Percentiles rank a stretch among this genome's conserved stretches.
phyloP scores from a whole-genome alignment of 2,888 invertebrate genomes.

The Idaea aversata region DNA sequence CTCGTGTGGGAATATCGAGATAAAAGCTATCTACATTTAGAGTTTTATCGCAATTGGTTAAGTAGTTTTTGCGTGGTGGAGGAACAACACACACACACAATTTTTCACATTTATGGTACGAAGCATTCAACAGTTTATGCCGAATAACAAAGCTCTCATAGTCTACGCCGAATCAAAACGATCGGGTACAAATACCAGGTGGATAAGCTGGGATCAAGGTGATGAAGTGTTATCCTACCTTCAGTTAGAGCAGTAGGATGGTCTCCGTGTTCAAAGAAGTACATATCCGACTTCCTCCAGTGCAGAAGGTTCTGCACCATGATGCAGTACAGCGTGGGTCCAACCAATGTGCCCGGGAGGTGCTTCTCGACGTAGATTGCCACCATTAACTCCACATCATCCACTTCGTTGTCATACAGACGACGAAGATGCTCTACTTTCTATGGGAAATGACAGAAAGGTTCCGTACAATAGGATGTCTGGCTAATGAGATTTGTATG shows the following conservation, averaged over 20 bases:
- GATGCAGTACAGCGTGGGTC: constrained; percentile 42
- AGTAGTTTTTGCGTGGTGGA: neutral
- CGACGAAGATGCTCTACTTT: constrained; percentile 40
- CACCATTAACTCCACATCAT: constrained; percentile 43
- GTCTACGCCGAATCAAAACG: too few relatives aligned
- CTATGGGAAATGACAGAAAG: constrained; percentile 19
- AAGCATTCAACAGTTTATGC: neutral
- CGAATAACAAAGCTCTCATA: neutral
- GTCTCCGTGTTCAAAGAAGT: constrained; percentile 45
- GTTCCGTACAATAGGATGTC: neutral
- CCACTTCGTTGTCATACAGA: constrained; percentile 35
- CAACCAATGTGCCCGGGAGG: constrained; percentile 30
- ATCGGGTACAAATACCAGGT: neutral
- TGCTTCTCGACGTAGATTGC: constrained; percentile 40
- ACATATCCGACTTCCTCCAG: constrained; percentile 41
- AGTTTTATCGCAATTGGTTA: neutral
- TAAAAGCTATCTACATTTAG: neutral
- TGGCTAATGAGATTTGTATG: neutral
- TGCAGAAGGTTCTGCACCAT: constrained; percentile 35
- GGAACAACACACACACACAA: too few relatives aligned
- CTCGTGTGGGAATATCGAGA: neutral
- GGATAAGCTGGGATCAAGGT: neutral
- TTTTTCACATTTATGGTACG: too few relatives aligned
- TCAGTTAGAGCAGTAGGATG: constrained; percentile 36
- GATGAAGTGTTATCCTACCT: constrained; percentile 20